Evolutionary conservation across 2,113 vertebrate genomes (phyloP).

Genomic region (Leiothrix lutea): DNA sequence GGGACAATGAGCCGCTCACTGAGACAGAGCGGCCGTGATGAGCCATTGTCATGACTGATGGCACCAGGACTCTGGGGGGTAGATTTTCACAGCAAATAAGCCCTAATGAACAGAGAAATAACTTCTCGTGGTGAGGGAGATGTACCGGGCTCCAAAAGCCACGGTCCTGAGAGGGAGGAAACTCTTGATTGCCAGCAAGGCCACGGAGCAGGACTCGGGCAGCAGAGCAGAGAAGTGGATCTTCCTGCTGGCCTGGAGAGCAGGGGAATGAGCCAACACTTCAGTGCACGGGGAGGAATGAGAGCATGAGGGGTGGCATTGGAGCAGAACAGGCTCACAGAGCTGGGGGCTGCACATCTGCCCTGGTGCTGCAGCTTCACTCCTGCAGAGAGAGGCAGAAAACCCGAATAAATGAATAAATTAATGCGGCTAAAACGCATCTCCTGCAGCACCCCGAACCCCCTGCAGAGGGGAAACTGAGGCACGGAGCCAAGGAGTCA

Average conservation of each 20-base stretch:
- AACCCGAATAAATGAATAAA: not conserved
- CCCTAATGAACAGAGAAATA: not conserved
- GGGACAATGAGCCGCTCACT: not conserved
- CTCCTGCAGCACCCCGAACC: not conserved
- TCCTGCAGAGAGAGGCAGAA: not conserved
- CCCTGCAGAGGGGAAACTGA: not conserved
- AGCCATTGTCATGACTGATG: not conserved
- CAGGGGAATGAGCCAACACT: not conserved
- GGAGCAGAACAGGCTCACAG: not conserved
- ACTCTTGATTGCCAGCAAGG: not conserved
- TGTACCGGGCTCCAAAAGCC: not conserved
- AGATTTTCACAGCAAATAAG: not conserved
- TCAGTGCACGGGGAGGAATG: not conserved
- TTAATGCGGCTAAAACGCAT: fast-evolving
- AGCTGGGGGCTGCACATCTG: not conserved
- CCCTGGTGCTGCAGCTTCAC: not conserved
- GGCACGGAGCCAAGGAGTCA: not conserved
- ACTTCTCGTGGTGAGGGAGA: not conserved
- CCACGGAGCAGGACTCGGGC: not conserved
- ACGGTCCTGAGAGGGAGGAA: not conserved
- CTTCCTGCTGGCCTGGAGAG: not conserved
- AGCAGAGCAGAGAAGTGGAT: not conserved
- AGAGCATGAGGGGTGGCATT: fast-evolving
- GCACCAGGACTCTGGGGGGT: not conserved
- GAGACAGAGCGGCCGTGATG: not conserved